Conservation (phyloP, 1,140 invertebrate genomes). For the Riptortus pedestris region DNA sequence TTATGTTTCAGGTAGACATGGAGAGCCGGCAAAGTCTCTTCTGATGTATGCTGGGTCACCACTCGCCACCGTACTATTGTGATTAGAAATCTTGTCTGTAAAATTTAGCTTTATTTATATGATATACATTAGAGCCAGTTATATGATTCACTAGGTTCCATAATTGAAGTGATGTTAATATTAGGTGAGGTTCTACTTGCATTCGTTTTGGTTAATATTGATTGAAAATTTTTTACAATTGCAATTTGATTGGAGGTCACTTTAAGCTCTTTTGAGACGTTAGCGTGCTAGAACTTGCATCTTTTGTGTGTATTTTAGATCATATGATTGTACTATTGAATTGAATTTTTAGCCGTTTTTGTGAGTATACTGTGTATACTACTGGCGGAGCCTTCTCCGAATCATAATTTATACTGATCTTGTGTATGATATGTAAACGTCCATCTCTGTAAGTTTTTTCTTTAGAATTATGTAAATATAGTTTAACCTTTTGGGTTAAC, state of each 20-base stretch:
- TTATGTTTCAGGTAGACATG: background rate
- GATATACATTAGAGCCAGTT: background rate
- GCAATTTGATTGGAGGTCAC: too few relatives aligned
- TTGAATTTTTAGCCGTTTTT: background rate
- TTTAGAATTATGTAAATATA: background rate
- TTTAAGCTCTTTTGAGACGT: background rate
- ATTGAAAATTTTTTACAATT: too few relatives aligned
- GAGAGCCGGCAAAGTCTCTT: background rate
- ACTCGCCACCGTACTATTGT: background rate
- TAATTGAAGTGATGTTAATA: too few relatives aligned
- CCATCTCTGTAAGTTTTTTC: background rate
- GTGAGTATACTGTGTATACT: background rate
- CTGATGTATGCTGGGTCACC: background rate
- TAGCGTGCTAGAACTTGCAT: constrained; percentile 2
- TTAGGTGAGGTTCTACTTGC: too few relatives aligned
- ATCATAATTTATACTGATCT: constrained; percentile 1
- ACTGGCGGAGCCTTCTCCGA: background rate
- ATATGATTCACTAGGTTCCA: background rate
- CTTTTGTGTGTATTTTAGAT: constrained; percentile 1
- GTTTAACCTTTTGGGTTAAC: background rate
- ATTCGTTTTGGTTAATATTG: too few relatives aligned
- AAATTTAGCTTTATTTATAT: background rate
- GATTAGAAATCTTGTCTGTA: background rate
- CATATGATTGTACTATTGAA: background rate
- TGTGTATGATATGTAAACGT: constrained; percentile 1